Evolutionary conservation across 2,113 vertebrate species (phyloP).

Genomic region (Tamias sibiricus): DNA sequence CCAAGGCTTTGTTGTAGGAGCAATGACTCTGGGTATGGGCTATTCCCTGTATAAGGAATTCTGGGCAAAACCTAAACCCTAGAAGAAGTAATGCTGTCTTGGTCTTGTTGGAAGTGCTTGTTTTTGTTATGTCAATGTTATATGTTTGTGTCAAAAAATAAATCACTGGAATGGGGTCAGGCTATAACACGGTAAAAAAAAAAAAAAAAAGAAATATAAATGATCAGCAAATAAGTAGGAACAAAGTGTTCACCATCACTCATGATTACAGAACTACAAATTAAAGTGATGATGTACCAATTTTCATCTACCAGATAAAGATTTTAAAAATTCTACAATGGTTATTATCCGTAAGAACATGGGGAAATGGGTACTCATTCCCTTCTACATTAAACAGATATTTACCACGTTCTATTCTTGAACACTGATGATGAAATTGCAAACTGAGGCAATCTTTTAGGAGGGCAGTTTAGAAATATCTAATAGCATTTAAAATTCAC

Average conservation of each 20-base stretch:
- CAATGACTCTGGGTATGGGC: no score
- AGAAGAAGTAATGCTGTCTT: no score
- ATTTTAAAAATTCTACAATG: neutral
- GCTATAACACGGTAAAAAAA: no score
- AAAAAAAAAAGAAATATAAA: conserved; percentile 18
- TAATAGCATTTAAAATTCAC: neutral
- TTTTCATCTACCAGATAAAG: neutral
- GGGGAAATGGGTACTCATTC: neutral
- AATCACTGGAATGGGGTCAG: no score
- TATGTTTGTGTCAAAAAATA: no score
- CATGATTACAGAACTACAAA: neutral
- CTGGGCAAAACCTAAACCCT: no score
- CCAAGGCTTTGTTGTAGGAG: no score
- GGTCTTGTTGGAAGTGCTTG: no score
- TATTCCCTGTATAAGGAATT: no score
- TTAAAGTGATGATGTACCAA: neutral
- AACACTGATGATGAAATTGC: neutral
- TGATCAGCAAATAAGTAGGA: neutral
- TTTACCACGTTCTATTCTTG: neutral
- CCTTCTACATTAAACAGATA: neutral
- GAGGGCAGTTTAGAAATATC: neutral
- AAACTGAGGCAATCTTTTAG: neutral
- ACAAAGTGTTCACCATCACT: neutral
- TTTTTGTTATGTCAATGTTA: no score
- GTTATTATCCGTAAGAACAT: neutral